Conservation (phyloP, 2,888 invertebrate genomes). For the Apotomis turbidana region DNA sequence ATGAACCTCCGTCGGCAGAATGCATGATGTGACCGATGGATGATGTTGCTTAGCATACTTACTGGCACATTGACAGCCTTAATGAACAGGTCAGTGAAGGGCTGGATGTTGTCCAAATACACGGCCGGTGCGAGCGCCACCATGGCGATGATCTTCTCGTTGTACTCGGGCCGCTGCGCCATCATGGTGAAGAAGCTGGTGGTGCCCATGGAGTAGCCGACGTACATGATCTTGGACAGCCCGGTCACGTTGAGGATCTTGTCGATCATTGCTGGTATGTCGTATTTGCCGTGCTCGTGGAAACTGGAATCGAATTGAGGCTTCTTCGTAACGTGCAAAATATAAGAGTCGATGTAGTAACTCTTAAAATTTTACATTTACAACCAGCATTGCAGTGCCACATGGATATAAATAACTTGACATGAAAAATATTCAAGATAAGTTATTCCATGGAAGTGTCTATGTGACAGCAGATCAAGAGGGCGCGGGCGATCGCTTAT, state of each 20-base stretch:
- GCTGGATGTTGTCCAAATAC: constrained; percentile 66
- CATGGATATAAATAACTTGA: too few relatives aligned
- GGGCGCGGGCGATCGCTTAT: too few relatives aligned
- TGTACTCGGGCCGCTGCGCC: constrained; percentile 81
- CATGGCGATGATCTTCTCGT: constrained; percentile 77
- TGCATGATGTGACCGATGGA: too few relatives aligned
- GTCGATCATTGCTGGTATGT: constrained; percentile 83
- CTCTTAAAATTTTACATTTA: too few relatives aligned
- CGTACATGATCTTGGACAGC: constrained; percentile 71
- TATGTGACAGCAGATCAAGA: too few relatives aligned
- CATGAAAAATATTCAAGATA: too few relatives aligned
- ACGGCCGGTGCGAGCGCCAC: constrained; percentile 82
- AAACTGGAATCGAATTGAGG: constrained; percentile 66
- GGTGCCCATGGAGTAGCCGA: constrained; percentile 85
- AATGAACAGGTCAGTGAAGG: constrained; percentile 53
- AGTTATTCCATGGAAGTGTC: too few relatives aligned
- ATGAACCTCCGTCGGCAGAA: too few relatives aligned
- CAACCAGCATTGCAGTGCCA: too few relatives aligned
- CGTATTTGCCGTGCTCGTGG: constrained; percentile 84
- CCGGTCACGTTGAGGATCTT: constrained; percentile 73
- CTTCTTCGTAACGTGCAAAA: too few relatives aligned
- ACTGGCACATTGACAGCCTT: constrained; percentile 62
- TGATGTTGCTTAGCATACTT: constrained; percentile 46
- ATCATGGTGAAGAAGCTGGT: constrained; percentile 83
- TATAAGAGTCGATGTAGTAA: too few relatives aligned